Evolutionary conservation across 2,113 vertebrate species (phyloP), one percentile per base, ranked within the genome.

Genomic region (Smithornis capensis): DNA sequence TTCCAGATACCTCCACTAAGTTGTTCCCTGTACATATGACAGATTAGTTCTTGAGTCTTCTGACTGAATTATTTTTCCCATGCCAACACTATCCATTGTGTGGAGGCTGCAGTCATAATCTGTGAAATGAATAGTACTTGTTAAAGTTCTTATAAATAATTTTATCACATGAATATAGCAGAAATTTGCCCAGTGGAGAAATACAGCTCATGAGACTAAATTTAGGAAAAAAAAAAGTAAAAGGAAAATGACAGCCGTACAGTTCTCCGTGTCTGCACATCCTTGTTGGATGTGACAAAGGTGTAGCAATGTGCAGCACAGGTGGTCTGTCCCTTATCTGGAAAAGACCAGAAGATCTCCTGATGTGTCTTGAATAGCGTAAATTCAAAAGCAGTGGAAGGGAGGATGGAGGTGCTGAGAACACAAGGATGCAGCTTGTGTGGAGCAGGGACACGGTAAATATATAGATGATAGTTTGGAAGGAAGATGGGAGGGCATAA

Each of bases 91-190:
- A 67, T 64, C 59, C 27, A 44, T 91, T 90, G 75, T 77, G 74
- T 85, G 82, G 63, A 80, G 70, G 53, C 45, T 74, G 59, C 67
- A 94, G 85, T 78, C 71, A 83, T 47, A 85, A 90, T 77, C 67
- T 95, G 62, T 69, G 55, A 96, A 96, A 87, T 62, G 16, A 91
- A 91, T 47, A 74, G 55, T 28, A 94, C 55, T 90, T 91, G 47
- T 60, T 87, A 76, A 27, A 80, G 47, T 87, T 92, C 62, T 77
- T 92, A 71, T 56, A 94, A 94, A 91, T 87, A 94, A 82, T 55
- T 59, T 89, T 73, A 53, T 74, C 53, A 73, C 25, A 73, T 45
- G 16, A 69, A 87, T 83, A 73, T 40, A 79, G 35, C 38, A 87
- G 57, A 94, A 91, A 84, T 57, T 90, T 87, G 12, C 63, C 67